These are phyloP conservation scores for Boulengeromyrus knoepffleri DNA, from an alignment of 2,113 vertebrate genomes.

Conservation along the genomic window DNA sequence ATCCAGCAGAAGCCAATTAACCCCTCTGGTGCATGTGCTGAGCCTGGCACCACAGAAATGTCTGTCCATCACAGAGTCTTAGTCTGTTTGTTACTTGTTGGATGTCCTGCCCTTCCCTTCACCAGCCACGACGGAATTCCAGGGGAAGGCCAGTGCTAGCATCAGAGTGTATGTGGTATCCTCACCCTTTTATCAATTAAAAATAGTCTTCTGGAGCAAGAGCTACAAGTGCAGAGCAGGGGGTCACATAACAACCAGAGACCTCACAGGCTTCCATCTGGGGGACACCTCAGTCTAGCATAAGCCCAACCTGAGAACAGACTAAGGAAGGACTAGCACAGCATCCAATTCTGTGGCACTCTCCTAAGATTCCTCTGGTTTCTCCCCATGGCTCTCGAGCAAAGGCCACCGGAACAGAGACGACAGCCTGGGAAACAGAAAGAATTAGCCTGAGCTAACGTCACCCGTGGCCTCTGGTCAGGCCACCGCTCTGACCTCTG, in stretches of 20 bases:
- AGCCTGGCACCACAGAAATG: constrained; percentile 32
- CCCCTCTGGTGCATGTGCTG: neutral
- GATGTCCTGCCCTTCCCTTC: constrained; percentile 30
- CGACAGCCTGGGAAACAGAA: neutral
- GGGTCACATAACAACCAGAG: neutral
- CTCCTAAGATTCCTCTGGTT: constrained; percentile 75
- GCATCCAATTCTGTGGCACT: constrained; percentile 34
- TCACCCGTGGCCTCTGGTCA: constrained; percentile 41
- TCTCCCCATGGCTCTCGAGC: constrained; percentile 54
- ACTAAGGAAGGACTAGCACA: neutral
- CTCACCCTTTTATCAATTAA: neutral
- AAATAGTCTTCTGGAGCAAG: neutral
- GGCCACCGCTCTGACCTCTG: constrained; percentile 37
- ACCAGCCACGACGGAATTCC: constrained; percentile 52
- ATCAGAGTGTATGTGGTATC: neutral
- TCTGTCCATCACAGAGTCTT: constrained; percentile 43
- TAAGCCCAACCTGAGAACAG: neutral
- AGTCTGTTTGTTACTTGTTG: constrained; percentile 32
- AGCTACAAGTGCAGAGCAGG: neutral
- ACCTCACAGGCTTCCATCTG: neutral
- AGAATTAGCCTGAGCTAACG: neutral
- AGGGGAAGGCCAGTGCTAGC: constrained; percentile 64
- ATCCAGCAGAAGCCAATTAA: neutral
- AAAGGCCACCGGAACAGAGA: constrained; percentile 63
- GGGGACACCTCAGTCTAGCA: neutral